phyloP scores from a whole-genome alignment of 2,797 vertebrate genomes.

The Holocentrus rufus region DNA sequence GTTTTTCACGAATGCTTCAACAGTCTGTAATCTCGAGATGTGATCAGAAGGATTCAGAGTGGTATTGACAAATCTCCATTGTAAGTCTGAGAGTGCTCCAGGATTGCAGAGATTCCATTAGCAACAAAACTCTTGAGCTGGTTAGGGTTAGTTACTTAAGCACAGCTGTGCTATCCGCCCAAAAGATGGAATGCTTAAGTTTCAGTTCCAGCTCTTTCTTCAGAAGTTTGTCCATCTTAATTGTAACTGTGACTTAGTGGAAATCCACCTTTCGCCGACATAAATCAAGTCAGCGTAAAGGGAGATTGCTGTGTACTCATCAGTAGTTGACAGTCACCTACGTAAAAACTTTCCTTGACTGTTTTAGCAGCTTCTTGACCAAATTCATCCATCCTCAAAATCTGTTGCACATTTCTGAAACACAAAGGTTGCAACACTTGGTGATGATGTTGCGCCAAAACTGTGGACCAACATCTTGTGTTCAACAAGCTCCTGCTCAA shows the following conservation, averaged over 20 bases:
- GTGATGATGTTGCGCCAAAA: conserved; percentile 11
- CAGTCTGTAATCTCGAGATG: conserved; percentile 1
- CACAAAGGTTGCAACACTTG: neutral
- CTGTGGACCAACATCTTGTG: conserved; percentile 35
- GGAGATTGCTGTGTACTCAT: conserved; percentile 25
- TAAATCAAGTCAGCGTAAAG: conserved; percentile 24
- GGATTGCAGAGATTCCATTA: neutral
- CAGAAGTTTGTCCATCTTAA: conserved; percentile 30
- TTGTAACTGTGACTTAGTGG: conserved; percentile 19
- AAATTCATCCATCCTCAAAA: conserved; percentile 7
- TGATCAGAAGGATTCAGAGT: conserved; percentile 5
- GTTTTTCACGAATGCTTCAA: conserved; percentile 14
- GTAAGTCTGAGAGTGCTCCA: conserved; percentile 12
- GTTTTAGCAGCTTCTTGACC: conserved; percentile 9
- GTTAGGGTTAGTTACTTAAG: too few relatives aligned
- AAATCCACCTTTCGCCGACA: conserved; percentile 53
- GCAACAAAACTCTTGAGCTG: conserved; percentile 1
- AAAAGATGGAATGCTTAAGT: neutral
- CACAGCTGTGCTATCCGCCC: conserved; percentile 18
- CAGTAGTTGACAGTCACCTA: conserved; percentile 29
- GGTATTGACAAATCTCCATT: conserved; percentile 14
- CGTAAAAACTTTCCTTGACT: conserved; percentile 25
- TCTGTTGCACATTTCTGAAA: conserved; percentile 10
- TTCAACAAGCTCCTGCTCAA: conserved; percentile 14
- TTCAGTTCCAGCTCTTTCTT: conserved; percentile 27